Conservation (phyloP, 2,797 vertebrate species). For the Miichthys miiuy region DNA sequence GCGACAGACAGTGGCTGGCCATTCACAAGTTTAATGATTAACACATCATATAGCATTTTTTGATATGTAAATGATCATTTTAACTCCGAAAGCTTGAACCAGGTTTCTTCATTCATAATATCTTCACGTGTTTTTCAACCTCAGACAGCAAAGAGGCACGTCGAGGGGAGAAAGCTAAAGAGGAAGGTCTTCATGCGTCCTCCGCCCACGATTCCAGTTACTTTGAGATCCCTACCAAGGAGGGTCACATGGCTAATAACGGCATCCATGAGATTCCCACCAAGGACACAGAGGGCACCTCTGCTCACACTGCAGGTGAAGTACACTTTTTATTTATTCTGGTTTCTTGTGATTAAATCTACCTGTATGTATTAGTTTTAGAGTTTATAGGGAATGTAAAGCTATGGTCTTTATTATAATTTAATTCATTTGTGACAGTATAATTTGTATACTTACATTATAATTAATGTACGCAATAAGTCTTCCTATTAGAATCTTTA, state of each 20-base stretch:
- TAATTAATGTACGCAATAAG: background rate
- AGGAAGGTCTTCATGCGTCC: conserved; percentile 87
- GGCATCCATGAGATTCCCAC: conserved; percentile 96
- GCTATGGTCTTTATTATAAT: background rate
- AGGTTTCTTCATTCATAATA: background rate
- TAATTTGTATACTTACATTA: background rate
- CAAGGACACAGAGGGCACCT: conserved; percentile 90
- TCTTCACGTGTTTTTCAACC: conserved; percentile 24
- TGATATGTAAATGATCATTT: background rate
- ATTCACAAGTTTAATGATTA: background rate
- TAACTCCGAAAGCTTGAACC: background rate
- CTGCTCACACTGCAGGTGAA: conserved; percentile 70
- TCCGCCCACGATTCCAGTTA: conserved; percentile 91
- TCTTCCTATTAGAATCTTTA: conserved; percentile 8
- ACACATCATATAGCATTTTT: background rate
- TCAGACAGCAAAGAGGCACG: conserved; percentile 87
- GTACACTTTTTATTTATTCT: background rate
- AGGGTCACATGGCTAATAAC: conserved; percentile 89
- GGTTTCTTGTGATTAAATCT: background rate
- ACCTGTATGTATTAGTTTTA: background rate
- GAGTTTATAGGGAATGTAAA: background rate
- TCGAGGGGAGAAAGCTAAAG: conserved; percentile 87
- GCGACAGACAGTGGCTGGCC: background rate
- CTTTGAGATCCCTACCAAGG: conserved; percentile 96
- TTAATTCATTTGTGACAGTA: background rate